Base-by-base conservation (phyloP, 2,113 vertebrate genomes). In the Hippocampus comes region DNA sequence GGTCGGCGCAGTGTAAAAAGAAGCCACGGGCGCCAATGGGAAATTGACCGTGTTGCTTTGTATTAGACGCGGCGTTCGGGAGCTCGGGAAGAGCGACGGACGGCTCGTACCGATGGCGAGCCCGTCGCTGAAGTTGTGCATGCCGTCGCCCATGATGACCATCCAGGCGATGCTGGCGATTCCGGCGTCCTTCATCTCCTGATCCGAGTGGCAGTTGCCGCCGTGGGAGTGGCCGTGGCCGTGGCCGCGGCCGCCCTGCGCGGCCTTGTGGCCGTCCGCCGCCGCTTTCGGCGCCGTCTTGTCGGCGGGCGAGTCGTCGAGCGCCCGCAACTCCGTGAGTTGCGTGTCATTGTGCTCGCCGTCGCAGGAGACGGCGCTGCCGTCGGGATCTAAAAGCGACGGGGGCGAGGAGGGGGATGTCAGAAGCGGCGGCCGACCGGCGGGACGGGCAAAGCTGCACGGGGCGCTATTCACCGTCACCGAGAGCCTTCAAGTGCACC, bases 131-230 rank as follows among this genome's bases (percentile, higher is more conserved):
- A 99, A 98, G 90, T 99, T 99, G 87, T 99, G 97, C 93, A 99
- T 98, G 81, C 97, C 97, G 12, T 99, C 97, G 48, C 97, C 97
- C 97, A 99, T 98, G 88, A 99, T 99, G 66, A 99, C 97, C 97
- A 99, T 99, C 97, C 97, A 99, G 76, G 97, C 97, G 60, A 99
- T 99, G 79, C 95, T 99, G 73, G 97, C 94, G 34, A 99, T 97
- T 1, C 96, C 97, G 0, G 96, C 96, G 38, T 96, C 95, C 80
- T 97, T 96, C 92, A 99, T 95, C 79, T 98, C 97, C 81, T 97
- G 94, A 80, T 96, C 96, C 0, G 96, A 97, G 88, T 98, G 96
- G 79, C 96, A 99, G 92, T 98, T 95, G 10, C 95, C 95, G 0
- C 97, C 96, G 0, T 98, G 96, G 0, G 91, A 90, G 80, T 98